Evolutionary conservation across 2,888 invertebrate species (phyloP).

Genomic region (Diadegma fenestrale): DNA sequence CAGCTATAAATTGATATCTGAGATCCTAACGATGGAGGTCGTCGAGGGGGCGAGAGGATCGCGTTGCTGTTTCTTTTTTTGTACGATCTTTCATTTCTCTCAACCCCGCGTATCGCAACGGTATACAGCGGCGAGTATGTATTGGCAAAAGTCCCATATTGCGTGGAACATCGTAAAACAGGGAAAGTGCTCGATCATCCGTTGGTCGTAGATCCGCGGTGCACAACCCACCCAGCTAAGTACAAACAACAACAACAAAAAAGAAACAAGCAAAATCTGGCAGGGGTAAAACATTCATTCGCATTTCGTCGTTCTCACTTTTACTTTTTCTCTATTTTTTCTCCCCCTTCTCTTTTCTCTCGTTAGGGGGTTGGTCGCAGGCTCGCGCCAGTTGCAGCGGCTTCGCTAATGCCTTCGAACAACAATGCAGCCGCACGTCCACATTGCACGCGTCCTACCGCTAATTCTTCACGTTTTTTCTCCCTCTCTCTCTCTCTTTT

Average conservation of each 20-base stretch:
- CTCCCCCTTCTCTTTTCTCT: slow-evolving; percentile 31
- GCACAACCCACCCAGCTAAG: slow-evolving; percentile 69
- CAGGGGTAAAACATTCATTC: slow-evolving; percentile 52
- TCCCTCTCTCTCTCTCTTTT: slow-evolving; percentile 55
- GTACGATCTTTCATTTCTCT: slow-evolving; percentile 28
- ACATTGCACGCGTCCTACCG: slow-evolving; percentile 82
- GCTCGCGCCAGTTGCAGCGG: slow-evolving; percentile 72
- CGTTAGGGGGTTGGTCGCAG: slow-evolving; percentile 44
- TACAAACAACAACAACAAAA: slow-evolving; percentile 66
- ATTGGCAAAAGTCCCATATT: slow-evolving; percentile 56
- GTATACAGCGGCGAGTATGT: slow-evolving; percentile 21
- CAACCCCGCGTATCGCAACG: slow-evolving; percentile 37
- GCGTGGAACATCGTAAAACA: slow-evolving; percentile 67
- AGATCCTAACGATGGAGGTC: slow-evolving; percentile 31
- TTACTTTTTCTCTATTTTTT: slow-evolving; percentile 17
- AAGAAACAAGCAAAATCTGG: slow-evolving; percentile 59
- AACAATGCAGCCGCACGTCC: slow-evolving; percentile 80
- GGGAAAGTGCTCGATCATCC: slow-evolving; percentile 71
- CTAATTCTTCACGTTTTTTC: slow-evolving; percentile 80
- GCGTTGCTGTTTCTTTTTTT: slow-evolving; percentile 56
- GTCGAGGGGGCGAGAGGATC: slow-evolving; percentile 21
- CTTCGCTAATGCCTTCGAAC: slow-evolving; percentile 80
- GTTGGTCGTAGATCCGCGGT: slow-evolving; percentile 61
- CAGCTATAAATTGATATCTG: slow-evolving; percentile 53
- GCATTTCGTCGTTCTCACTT: slow-evolving; percentile 57